Evolutionary conservation across 2,888 invertebrate genomes (phyloP), one percentile per base, ranked within the genome.

Genomic region (Galeopsomyia nigrocyanea): DNA sequence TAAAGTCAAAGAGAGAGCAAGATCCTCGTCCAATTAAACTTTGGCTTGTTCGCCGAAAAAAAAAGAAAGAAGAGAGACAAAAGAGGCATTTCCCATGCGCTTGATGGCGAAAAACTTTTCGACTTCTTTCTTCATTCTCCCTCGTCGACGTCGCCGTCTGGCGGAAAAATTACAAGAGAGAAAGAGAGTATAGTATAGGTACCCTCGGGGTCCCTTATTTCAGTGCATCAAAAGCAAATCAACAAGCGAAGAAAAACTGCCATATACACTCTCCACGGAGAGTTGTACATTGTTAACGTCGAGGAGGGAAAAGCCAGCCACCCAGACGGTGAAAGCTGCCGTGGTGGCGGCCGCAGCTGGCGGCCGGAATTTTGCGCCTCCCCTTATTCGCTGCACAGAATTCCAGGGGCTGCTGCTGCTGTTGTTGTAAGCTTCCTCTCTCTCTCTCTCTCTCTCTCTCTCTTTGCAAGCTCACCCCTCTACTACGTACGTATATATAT

Each of bases 291-390:
- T 39, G 39, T 39, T 39, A 39, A 39, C 56, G 68, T 66, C 31
- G 65, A 63, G 66, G 68, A 53, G 68, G 31, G 55, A 49, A 22
- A 46, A 21, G 61, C 61, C 47, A 61, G 50, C 53, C 47, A 61
- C 26, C 53, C 17, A 74, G 69, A 68, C 51, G 56, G 66, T 55
- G 55, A 78, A 77, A 75, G 76, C 73, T 10, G 39, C 26, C 66
- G 72, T 71, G 68, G 56, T n/a, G 49, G 64, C 60, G 39, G 64
- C 26, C 68, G 69, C 73, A 73, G 69, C 73, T 70, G 73, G 53
- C 58, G 50, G 69, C 56, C 56, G 13, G 63, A 66, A 68, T 75
- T 74, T 69, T 63, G 63, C 73, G 72, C 67, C 64, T 63, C 69
- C 75, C 75, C 39, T 73, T 57, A 67, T 56, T 67, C 69, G 39